Conservation (phyloP, 2,888 invertebrate genomes). For the Pycnomerus fuliginosus region DNA sequence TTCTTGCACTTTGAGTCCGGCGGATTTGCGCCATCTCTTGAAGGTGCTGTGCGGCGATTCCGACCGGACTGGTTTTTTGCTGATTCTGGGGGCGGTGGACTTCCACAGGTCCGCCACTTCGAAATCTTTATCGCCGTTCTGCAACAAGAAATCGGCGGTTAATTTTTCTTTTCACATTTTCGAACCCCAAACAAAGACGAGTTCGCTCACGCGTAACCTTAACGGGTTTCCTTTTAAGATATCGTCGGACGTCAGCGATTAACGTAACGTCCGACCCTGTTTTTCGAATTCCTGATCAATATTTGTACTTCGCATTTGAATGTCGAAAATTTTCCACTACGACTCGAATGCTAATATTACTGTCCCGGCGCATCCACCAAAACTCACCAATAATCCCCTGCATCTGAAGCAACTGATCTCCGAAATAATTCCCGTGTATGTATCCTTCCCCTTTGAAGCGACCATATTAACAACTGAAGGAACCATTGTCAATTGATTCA, state of each 20-base stretch:
- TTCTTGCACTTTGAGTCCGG: slow-evolving; percentile 33
- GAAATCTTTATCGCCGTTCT: slow-evolving; percentile 50
- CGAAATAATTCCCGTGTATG: slow-evolving; percentile 49
- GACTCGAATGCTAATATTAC: too few species aligned
- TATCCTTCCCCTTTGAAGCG: slow-evolving; percentile 50
- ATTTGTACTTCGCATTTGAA: slow-evolving; percentile 6
- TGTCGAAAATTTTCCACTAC: too few species aligned
- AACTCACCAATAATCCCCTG: slow-evolving; percentile 47
- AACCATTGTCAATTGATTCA: slow-evolving; percentile 50
- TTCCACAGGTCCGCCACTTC: slow-evolving; percentile 50
- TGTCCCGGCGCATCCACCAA: too few species aligned
- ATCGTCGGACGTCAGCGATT: slow-evolving; percentile 1
- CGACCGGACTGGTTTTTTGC: slow-evolving; percentile 18
- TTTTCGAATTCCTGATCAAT: slow-evolving; percentile 5
- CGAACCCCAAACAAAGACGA: background rate
- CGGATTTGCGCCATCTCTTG: slow-evolving; percentile 48
- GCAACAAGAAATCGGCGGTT: slow-evolving; percentile 32
- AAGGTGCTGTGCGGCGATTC: slow-evolving; percentile 47
- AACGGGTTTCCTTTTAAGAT: slow-evolving; percentile 10
- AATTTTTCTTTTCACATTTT: background rate
- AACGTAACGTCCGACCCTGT: slow-evolving; percentile 22
- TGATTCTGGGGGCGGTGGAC: slow-evolving; percentile 26
- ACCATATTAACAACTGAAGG: slow-evolving; percentile 52
- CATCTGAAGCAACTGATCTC: slow-evolving; percentile 50
- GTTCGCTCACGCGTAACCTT: slow-evolving; percentile 7